These are phyloP conservation scores for Diloba caeruleocephala DNA, from an alignment of 2,888 invertebrate genomes.

Conservation along the genomic window DNA sequence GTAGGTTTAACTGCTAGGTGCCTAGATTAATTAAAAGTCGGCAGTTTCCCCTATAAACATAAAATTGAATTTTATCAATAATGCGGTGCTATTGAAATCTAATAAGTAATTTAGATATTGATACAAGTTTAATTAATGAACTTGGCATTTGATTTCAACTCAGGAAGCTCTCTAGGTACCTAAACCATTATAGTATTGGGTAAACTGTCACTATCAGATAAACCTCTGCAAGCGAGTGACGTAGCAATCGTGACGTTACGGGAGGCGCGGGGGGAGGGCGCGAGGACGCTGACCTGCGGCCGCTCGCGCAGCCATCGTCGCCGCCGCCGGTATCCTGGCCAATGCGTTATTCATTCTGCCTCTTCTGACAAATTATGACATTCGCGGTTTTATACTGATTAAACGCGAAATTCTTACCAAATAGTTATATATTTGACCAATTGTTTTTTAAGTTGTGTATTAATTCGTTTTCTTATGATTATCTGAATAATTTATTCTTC, in stretches of 20 bases:
- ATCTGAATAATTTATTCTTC: too few species aligned
- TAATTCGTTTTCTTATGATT: too few species aligned
- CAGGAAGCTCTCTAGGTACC: too few species aligned
- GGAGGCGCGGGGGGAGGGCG: constrained; percentile 45
- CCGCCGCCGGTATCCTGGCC: constrained; percentile 59
- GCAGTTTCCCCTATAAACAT: too few species aligned
- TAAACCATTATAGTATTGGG: constrained; percentile 39
- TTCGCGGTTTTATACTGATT: constrained; percentile 42
- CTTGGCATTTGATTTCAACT: constrained; percentile 13
- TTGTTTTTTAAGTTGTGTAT: too few species aligned
- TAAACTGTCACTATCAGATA: constrained; percentile 47
- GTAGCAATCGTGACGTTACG: constrained; percentile 76
- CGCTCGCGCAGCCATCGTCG: constrained; percentile 51
- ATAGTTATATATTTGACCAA: background rate
- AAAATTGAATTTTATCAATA: too few species aligned
- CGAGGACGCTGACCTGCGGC: constrained; percentile 76
- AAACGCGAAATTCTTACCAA: background rate
- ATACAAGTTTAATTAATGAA: constrained; percentile 11
- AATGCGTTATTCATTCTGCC: constrained; percentile 68
- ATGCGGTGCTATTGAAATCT: constrained; percentile 30
- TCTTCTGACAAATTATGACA: constrained; percentile 57
- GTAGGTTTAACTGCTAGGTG: too few species aligned
- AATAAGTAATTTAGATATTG: constrained; percentile 20
- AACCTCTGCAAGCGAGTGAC: constrained; percentile 62
- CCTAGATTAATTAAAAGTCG: too few species aligned